Conservation (phyloP, 2,888 invertebrate genomes). For the Copidosoma aretas region DNA sequence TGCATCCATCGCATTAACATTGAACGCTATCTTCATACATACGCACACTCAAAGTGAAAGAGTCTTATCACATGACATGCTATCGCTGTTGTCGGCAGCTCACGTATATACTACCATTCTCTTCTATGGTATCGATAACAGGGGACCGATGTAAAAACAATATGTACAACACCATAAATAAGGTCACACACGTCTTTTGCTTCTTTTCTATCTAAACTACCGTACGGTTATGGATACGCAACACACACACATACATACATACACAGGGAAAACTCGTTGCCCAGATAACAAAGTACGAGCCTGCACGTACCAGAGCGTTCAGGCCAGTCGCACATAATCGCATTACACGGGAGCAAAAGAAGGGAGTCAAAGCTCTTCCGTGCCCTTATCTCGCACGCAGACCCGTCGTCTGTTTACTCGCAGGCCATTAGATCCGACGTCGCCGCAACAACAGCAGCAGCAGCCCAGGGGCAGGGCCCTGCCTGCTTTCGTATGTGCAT, state of each 20-base stretch:
- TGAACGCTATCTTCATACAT: too few species aligned
- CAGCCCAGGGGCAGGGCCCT: not conserved
- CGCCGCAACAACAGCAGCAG: not conserved
- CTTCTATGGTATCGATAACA: too few species aligned
- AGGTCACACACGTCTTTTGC: not conserved
- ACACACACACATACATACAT: too few species aligned
- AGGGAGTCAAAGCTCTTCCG: not conserved
- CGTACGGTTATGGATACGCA: too few species aligned
- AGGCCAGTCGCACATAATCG: slow-evolving; percentile 16
- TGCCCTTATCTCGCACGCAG: slow-evolving; percentile 7
- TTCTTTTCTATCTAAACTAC: not conserved
- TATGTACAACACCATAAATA: too few species aligned
- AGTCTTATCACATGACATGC: too few species aligned
- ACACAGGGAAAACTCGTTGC: not conserved
- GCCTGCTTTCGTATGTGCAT: not conserved
- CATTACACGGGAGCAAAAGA: slow-evolving; percentile 11
- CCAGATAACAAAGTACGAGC: not conserved
- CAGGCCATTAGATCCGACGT: slow-evolving; percentile 28
- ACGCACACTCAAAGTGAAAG: too few species aligned
- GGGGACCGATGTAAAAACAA: too few species aligned
- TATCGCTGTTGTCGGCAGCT: too few species aligned
- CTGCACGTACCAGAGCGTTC: not conserved
- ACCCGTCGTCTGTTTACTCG: slow-evolving; percentile 19
- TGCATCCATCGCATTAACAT: too few species aligned
- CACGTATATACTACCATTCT: too few species aligned